A percentile compares a stretch with the other conserved stretches of the same genome.
These are phyloP conservation scores for Platanista minor DNA, from an alignment of 2,113 vertebrate species.

Conservation along the genomic window DNA sequence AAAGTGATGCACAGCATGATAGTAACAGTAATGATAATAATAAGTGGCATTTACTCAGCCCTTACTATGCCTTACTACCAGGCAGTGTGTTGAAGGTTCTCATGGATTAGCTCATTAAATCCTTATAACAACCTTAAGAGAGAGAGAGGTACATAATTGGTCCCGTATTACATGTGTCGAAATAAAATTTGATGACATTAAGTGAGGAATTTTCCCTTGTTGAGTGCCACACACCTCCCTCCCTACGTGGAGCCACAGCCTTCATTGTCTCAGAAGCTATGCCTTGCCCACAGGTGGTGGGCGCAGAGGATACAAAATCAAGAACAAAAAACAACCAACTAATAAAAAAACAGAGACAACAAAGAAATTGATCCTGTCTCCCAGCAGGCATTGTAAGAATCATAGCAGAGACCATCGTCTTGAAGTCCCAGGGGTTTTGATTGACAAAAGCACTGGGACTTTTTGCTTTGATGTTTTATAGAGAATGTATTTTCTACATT, in stretches of 20 bases:
- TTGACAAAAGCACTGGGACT: not conserved
- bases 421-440: not conserved
- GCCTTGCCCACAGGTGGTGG: not conserved
- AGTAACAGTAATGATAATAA: not conserved
- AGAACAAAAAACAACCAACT: not conserved
- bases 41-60: not conserved
- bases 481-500: not conserved
- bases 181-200: not conserved
- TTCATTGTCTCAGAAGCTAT: not conserved
- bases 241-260: not conserved
- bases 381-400: not conserved
- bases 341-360: not conserved
- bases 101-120: not conserved
- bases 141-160: not conserved
- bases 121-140: not conserved
- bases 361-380: not conserved
- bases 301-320: not conserved
- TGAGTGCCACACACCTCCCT: not conserved
- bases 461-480: not conserved
- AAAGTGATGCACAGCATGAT: not conserved
- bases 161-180: not conserved
- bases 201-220: not conserved
- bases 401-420: not conserved
- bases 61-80: not conserved
- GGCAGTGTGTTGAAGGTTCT: not conserved